phyloP scores from a whole-genome alignment of 2,888 invertebrate genomes.

The Deroplatys truncata region DNA sequence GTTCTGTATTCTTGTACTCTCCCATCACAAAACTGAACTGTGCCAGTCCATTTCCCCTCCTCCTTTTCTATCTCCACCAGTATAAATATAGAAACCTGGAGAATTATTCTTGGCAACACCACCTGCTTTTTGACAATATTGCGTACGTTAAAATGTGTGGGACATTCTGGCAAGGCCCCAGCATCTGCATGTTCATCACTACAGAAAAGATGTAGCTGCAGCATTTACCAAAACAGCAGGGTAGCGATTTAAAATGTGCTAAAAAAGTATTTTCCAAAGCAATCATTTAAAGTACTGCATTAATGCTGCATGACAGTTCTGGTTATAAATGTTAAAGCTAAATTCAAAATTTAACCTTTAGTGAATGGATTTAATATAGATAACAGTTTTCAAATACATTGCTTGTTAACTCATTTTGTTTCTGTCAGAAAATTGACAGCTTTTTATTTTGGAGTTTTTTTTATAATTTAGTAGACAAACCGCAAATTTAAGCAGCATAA shows the following conservation, averaged over 20 bases:
- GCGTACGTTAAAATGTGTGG: constrained; percentile 23
- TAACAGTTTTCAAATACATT: background rate
- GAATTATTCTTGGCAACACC: constrained; percentile 32
- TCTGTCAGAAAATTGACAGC: too few species aligned
- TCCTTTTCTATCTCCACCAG: background rate
- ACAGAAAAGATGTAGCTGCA: background rate
- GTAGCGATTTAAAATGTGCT: background rate
- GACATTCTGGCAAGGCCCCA: background rate
- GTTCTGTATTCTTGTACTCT: constrained; percentile 29
- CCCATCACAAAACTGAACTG: constrained; percentile 26
- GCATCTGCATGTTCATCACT: background rate
- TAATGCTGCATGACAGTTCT: too few species aligned
- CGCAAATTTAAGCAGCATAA: too few species aligned
- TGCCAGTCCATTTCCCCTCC: background rate
- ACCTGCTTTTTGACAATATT: constrained; percentile 28
- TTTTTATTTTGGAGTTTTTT: too few species aligned
- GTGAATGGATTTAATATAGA: background rate
- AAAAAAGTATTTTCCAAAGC: background rate
- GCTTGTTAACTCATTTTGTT: too few species aligned
- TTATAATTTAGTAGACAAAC: too few species aligned
- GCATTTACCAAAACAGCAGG: background rate
- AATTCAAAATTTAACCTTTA: too few species aligned
- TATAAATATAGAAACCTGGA: constrained; percentile 30
- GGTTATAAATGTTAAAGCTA: too few species aligned
- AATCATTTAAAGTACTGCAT: background rate